Conservation (phyloP, 2,797 vertebrate species). For the Martes flavigula region DNA sequence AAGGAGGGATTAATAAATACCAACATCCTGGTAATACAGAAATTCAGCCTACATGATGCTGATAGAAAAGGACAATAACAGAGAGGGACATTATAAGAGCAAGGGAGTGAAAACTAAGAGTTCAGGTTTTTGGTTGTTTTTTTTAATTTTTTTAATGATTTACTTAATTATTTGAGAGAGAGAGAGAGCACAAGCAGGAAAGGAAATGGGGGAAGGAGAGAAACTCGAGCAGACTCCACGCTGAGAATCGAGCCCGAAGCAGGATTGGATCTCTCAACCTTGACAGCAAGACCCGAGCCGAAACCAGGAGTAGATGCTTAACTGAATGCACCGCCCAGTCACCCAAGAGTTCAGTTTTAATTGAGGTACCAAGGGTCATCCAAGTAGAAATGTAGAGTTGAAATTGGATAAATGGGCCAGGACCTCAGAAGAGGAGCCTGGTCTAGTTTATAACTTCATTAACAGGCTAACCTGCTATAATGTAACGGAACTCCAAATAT, state of each 20-base stretch:
- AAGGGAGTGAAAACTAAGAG: background rate
- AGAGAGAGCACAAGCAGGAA: background rate
- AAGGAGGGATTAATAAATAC: background rate
- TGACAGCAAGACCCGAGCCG: background rate
- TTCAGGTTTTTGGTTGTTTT: background rate
- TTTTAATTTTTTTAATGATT: background rate
- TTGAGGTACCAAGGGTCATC: background rate
- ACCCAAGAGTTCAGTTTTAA: background rate
- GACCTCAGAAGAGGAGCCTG: background rate
- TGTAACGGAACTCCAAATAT: background rate
- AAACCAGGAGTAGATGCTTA: background rate
- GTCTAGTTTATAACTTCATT: background rate
- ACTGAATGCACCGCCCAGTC: background rate
- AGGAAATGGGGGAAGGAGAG: background rate
- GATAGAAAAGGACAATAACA: background rate
- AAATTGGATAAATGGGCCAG: background rate
- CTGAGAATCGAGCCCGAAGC: fast-evolving
- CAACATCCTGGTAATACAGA: background rate
- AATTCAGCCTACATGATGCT: background rate
- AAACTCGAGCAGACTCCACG: background rate
- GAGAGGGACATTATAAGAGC: background rate
- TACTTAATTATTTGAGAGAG: background rate
- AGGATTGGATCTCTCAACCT: background rate
- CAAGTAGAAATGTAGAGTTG: background rate
- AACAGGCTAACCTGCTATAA: background rate